Evolutionary conservation across 1,140 invertebrate genomes (phyloP).

Genomic region (Listronotus oregonensis): DNA sequence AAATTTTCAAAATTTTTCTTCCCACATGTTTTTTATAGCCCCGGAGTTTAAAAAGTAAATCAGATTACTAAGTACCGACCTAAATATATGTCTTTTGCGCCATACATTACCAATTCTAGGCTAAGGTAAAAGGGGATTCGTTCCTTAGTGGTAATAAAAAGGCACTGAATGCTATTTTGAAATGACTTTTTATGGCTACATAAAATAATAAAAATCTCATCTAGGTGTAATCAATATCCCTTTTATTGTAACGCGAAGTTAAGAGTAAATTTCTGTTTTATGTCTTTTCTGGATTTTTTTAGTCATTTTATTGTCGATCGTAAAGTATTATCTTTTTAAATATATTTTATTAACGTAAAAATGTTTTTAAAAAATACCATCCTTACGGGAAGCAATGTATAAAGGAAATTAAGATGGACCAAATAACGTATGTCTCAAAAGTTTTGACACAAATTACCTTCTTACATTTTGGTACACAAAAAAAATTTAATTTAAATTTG

Average conservation of each 20-base stretch:
- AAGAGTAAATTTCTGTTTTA: constrained; percentile 32
- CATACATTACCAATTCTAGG: constrained; percentile 12
- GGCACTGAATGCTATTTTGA: constrained; percentile 30
- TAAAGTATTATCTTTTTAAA: background rate
- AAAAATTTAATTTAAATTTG: too few species aligned
- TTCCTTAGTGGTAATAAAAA: constrained; percentile 36
- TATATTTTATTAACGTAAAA: too few species aligned
- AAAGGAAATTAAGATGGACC: too few species aligned
- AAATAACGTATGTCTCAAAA: too few species aligned
- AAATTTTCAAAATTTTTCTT: too few species aligned
- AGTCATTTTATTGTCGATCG: constrained; percentile 12
- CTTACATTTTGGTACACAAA: too few species aligned
- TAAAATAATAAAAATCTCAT: constrained; percentile 38
- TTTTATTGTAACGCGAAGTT: constrained; percentile 35
- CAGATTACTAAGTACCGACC: background rate
- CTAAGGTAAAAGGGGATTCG: constrained; percentile 21
- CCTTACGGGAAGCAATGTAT: too few species aligned
- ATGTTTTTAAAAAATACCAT: too few species aligned
- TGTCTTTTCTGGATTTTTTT: constrained; percentile 12
- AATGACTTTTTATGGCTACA: constrained; percentile 29
- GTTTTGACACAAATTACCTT: too few species aligned
- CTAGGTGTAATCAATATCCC: constrained; percentile 35
- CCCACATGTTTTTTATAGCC: too few species aligned
- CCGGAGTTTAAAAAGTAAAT: background rate
- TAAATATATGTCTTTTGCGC: background rate